Percentiles rank a stretch among this genome's conserved stretches.
Conservation (phyloP, 2,113 vertebrate genomes). For the Mesocricetus auratus region DNA sequence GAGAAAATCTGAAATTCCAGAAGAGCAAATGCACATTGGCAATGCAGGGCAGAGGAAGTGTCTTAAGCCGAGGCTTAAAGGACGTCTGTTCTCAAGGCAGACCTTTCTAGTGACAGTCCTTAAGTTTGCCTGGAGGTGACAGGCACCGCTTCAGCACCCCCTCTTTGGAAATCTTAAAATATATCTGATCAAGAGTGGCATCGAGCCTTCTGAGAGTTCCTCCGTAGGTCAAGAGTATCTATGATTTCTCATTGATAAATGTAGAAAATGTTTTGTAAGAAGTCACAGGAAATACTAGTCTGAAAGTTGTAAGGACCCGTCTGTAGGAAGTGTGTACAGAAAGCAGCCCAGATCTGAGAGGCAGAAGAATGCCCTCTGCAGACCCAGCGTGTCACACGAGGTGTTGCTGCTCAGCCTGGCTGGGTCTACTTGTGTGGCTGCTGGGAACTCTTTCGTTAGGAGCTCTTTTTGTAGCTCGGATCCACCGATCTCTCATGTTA, state of each 20-base stretch:
- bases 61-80: not conserved
- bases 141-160: not conserved
- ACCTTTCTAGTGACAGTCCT: not conserved
- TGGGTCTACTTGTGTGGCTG: not conserved
- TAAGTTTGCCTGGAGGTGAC: not conserved
- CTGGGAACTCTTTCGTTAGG: not conserved
- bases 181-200: not conserved
- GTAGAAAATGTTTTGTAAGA: not conserved
- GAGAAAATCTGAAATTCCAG: not conserved
- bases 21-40: no score
- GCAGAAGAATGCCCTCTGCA: not conserved
- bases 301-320: not conserved
- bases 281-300: not conserved
- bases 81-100: not conserved
- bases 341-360: not conserved
- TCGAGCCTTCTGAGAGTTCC: not conserved
- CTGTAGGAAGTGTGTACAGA: not conserved
- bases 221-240: not conserved
- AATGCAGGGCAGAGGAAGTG: no score
- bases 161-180: slow-evolving; percentile 1
- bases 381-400: not conserved
- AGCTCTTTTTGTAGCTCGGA: not conserved
- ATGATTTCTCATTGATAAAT: not conserved
- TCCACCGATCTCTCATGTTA: not conserved
- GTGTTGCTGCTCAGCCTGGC: not conserved